Evolutionary conservation across 1,140 invertebrate species (phyloP), one percentile per base, ranked within the genome.

Genomic region (Campoletis sonorensis): DNA sequence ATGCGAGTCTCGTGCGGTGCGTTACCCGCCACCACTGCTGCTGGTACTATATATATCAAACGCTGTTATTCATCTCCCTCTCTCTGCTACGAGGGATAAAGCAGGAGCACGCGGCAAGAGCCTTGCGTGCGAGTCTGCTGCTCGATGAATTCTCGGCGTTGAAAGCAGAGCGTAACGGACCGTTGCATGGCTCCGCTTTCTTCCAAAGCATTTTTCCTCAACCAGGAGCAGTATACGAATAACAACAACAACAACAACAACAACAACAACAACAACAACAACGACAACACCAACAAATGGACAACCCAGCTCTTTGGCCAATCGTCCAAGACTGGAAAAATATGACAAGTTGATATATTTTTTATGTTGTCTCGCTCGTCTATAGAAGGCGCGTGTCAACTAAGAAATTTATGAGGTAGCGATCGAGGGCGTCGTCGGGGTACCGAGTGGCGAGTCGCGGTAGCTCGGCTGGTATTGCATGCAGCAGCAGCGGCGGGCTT

Each of bases 311-410:
- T n/a, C n/a, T n/a, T n/a, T n/a, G n/a, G n/a, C n/a, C n/a, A n/a
- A n/a, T n/a, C n/a, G n/a, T n/a, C n/a, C n/a, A n/a, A n/a, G n/a
- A n/a, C n/a, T n/a, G n/a, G n/a, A n/a, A n/a, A n/a, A n/a, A n/a
- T n/a, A n/a, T n/a, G n/a, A n/a, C n/a, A n/a, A n/a, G n/a, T n/a
- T n/a, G n/a, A n/a, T n/a, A n/a, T n/a, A n/a, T n/a, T n/a, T n/a
- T n/a, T n/a, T n/a, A n/a, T n/a, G n/a, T n/a, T n/a, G n/a, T n/a
- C n/a, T n/a, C n/a, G 30, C 30, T 33, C 7, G 30, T 84, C 87
- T 87, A 88, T 86, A 91, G 89, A 88, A 89, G 89, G 83, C 85
- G 85, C 86, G 87, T 90, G 91, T 91, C 90, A 90, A 91, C 91
- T 90, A 90, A 90, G 82, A 58, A 91, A 92, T 91, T 91, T 91